Evolutionary conservation across 2,113 vertebrate genomes (phyloP).

Genomic region (Terrapene triunguis): DNA sequence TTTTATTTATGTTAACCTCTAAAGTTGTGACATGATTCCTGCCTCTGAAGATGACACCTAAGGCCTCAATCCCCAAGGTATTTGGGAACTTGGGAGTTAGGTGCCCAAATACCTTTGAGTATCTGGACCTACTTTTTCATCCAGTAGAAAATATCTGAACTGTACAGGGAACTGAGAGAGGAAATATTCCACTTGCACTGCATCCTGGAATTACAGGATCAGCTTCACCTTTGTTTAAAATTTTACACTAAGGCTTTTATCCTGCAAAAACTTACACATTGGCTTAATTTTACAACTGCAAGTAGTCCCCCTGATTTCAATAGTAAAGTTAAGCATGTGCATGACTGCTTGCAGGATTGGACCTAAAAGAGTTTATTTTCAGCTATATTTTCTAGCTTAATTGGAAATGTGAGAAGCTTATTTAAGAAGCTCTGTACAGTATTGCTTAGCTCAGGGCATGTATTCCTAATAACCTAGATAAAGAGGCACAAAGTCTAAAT

Average conservation of each 20-base stretch:
- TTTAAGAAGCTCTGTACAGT: conserved; percentile 19
- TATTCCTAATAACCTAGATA: conserved; percentile 2
- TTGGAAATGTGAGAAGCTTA: conserved; percentile 27
- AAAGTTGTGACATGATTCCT: not conserved
- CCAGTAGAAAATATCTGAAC: not conserved
- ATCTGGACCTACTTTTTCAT: not conserved
- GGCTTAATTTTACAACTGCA: not conserved
- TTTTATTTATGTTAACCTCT: not conserved
- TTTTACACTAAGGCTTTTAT: not conserved
- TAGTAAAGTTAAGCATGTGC: not conserved
- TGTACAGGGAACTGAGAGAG: not conserved
- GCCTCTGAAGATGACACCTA: not conserved
- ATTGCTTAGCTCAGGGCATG: conserved; percentile 5
- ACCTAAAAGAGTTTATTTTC: conserved; percentile 2
- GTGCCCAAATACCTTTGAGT: not conserved
- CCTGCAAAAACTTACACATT: not conserved
- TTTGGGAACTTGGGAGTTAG: not conserved
- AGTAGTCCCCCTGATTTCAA: not conserved
- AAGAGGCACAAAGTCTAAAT: conserved; percentile 21
- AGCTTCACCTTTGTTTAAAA: not conserved
- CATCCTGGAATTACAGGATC: not conserved
- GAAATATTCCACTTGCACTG: not conserved
- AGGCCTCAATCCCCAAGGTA: not conserved
- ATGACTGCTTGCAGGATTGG: conserved; percentile 2
- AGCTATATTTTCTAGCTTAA: not conserved